Evolutionary conservation across 2,888 invertebrate species (phyloP).

Genomic region (Heliconius charithonia): DNA sequence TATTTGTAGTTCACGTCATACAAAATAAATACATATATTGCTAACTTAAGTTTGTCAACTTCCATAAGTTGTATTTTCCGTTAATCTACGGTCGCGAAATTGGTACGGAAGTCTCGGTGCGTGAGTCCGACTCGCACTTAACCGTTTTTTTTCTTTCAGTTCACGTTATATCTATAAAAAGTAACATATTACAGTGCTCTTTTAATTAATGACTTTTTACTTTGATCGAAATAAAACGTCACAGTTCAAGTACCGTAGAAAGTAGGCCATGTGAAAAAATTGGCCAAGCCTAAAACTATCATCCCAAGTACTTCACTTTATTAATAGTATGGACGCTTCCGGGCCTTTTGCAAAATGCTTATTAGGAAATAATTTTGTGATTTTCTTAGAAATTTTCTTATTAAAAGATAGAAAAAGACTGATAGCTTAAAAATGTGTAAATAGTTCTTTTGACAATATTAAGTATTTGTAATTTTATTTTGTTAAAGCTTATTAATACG

Average conservation of each 20-base stretch:
- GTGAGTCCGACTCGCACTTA: too few species aligned
- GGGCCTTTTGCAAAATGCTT: constrained; percentile 1
- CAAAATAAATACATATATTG: too few species aligned
- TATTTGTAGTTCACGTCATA: too few species aligned
- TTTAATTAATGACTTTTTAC: constrained; percentile 5
- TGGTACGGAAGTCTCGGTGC: too few species aligned
- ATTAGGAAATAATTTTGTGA: constrained; percentile 5
- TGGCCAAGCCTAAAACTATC: not conserved
- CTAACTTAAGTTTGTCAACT: too few species aligned
- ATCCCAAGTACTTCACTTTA: not conserved
- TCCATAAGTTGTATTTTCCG: too few species aligned
- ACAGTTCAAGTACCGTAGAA: not conserved
- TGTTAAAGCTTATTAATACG: not conserved
- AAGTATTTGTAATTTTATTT: not conserved
- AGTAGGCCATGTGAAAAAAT: not conserved
- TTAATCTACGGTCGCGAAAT: too few species aligned
- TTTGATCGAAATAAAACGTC: not conserved
- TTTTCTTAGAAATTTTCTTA: not conserved
- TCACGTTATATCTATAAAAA: too few species aligned
- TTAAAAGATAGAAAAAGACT: too few species aligned
- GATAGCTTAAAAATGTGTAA: too few species aligned
- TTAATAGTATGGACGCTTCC: not conserved
- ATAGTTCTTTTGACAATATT: too few species aligned
- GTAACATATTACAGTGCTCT: not conserved
- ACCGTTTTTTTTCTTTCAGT: too few species aligned